Base-by-base conservation (phyloP, 2,113 vertebrate species). In the Cathartes aura region DNA sequence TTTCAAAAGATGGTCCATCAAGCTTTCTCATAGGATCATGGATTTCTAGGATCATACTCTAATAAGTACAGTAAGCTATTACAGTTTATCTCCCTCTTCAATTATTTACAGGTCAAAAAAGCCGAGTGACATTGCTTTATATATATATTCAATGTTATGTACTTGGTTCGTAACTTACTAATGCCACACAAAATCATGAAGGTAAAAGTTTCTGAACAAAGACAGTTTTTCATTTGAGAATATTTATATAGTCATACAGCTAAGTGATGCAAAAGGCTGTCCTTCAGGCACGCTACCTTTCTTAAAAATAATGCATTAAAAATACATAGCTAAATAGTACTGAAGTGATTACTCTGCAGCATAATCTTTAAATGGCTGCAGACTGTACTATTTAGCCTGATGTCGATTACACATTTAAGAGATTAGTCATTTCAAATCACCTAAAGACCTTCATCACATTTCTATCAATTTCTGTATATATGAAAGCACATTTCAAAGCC, bases 91-190 rank as follows among this genome's bases (percentile, higher is more conserved):
- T 98, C 79, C 93, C 95, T 98, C 95, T 98, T 98, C 94, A 98
- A 98, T 99, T 98, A 98, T 98, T 98, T 98, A 98, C 64, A 84
- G 96, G 76, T 94, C 67, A 96, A 97, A 98, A 97, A 95, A 95
- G 58, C 38, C 66, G 85, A 98, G 93, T 95, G 95, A 96, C 83
- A 96, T 86, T 96, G 96, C 96, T 98, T 97, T 98, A 95, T 96
- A 84, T 92, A 79, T 93, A 79, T 93, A 97, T 95, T 98, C 97
- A 97, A 92, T 50, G 76, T 90, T 92, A 96, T 17, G 59, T 84
- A 96, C 70, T 95, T 98, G 82, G 70, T 96, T 98, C 22, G 9
- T 96, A 97, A 97, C 96, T 97, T 98, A 96, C 64, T 97, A 92
- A 96, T 90, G 80, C 87, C 94, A 92, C 62, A 88, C 74, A 96